Evolutionary conservation across 2,888 invertebrate genomes (phyloP), one percentile per base, ranked within the genome.

Genomic region (Gymnocheta viridis): DNA sequence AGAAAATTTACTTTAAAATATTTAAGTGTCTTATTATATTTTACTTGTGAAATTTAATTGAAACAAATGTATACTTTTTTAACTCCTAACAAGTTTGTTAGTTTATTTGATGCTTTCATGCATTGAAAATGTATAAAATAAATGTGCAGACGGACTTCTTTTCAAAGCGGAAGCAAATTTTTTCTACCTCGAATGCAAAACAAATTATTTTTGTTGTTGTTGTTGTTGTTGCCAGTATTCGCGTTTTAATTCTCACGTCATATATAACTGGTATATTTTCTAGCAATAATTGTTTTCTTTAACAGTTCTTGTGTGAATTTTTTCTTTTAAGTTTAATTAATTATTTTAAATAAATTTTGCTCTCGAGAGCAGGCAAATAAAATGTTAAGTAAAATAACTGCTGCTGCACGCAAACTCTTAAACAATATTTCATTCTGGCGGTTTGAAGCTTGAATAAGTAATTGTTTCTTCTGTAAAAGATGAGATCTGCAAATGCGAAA

Each of bases 271-370:
- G 58, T 24, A 47, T n/a, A 19, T 35, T 12, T 29, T 35, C 6
- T 24, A 49, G 6, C 24, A 58, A 58, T 41, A 70, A 14, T 47
- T n/a, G 9, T 35, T 17, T 74, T 64, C 5, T 17, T 2, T 19
- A 51, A 22, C 27, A 38, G 2, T 41, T 70, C 27, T 41, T 47
- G 29, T 22, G 38, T 12, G 27, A n/a, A n/a, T n/a, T n/a, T n/a
- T n/a, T n/a, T 17, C n/a, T 58, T 72, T 12, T 32, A 24, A 35
- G 19, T 56, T 47, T 27, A 67, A 58, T 67, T 77, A 60, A 76
- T 47, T 49, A 67, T 47, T 35, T 35, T 6, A 35, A 60, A 60
- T 60, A 60, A 17, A 29, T 73, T 62, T 12, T 19, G 51, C 10
- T 27, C 29, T 19, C 22, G 10, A 22, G 17, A 22, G 7, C 35